Evolutionary conservation across 2,797 vertebrate species (phyloP).

Genomic region (Kryptolebias ocellatus): DNA sequence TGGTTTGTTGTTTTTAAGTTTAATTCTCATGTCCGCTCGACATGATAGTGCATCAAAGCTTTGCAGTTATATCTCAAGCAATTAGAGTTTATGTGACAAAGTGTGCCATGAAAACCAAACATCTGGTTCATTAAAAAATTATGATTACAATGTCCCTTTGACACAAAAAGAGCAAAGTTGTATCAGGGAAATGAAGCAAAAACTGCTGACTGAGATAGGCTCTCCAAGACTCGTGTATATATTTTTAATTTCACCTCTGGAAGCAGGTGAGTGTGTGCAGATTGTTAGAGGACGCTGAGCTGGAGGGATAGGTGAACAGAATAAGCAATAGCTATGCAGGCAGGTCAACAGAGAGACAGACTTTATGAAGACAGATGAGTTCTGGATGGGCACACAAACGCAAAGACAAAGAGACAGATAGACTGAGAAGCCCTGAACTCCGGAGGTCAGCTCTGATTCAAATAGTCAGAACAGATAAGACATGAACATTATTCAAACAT

Average conservation of each 20-base stretch:
- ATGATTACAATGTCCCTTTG: conserved; percentile 71
- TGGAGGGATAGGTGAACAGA: conserved; percentile 24
- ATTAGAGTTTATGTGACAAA: conserved; percentile 28
- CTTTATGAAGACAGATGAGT: conserved; percentile 75
- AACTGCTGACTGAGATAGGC: conserved; percentile 57
- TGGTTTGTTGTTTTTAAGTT: neutral
- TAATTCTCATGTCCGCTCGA: neutral
- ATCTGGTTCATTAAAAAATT: conserved; percentile 50
- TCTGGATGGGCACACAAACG: conserved; percentile 58
- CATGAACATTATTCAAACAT: conserved; percentile 42
- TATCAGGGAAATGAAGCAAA: conserved; percentile 22
- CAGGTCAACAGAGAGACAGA: conserved; percentile 65
- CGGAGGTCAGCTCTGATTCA: conserved; percentile 50
- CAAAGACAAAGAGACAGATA: conserved; percentile 71
- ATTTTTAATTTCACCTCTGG: conserved; percentile 59
- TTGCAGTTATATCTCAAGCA: conserved; percentile 38
- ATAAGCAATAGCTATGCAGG: conserved; percentile 66
- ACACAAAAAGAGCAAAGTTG: conserved; percentile 48
- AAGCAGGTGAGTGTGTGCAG: conserved; percentile 59
- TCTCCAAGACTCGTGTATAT: conserved; percentile 34
- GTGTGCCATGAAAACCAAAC: conserved; percentile 53
- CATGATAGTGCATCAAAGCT: conserved; percentile 8
- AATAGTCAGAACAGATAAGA: conserved; percentile 58
- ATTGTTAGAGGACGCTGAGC: conserved; percentile 6
- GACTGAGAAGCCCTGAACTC: conserved; percentile 61